Conservation (phyloP, 2,797 vertebrate genomes). For the Simalia tracyae region DNA sequence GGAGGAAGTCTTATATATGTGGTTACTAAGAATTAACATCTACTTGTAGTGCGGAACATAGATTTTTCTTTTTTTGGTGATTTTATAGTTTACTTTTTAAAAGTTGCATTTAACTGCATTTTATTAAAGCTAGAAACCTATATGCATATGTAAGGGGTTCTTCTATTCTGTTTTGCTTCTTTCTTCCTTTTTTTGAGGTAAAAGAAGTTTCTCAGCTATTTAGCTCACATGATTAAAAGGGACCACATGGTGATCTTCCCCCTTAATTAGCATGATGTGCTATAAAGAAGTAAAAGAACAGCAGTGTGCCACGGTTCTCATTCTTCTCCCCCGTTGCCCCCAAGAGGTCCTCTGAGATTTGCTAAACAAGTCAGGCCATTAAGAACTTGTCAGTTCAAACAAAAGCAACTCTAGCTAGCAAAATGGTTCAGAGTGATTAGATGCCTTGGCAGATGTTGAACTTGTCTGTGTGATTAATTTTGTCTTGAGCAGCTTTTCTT, state of each 20-base stretch:
- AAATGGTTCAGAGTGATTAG: conserved; percentile 58
- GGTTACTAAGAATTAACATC: background rate
- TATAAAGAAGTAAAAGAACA: conserved; percentile 36
- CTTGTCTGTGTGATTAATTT: conserved; percentile 54
- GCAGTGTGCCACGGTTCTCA: conserved; percentile 23
- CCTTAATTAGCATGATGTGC: conserved; percentile 58
- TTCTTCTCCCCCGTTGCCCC: conserved; percentile 35
- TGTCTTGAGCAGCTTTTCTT: conserved; percentile 57
- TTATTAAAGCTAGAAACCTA: background rate
- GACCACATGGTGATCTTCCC: conserved; percentile 58
- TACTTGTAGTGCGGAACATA: background rate
- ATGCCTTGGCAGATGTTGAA: conserved; percentile 67
- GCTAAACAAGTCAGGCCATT: conserved; percentile 69
- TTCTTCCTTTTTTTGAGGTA: background rate
- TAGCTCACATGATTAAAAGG: conserved; percentile 60
- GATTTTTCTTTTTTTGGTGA: background rate
- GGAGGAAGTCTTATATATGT: background rate
- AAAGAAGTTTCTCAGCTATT: conserved; percentile 63
- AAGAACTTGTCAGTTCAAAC: conserved; percentile 68
- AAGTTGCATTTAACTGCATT: conserved; percentile 18
- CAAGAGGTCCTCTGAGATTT: conserved; percentile 64
- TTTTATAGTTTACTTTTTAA: background rate
- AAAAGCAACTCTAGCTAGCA: conserved; percentile 62
- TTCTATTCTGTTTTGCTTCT: background rate
- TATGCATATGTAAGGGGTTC: rapidly evolving